These are phyloP conservation scores for Morinoia aosen DNA, from an alignment of 2,888 invertebrate species.

Conservation along the genomic window DNA sequence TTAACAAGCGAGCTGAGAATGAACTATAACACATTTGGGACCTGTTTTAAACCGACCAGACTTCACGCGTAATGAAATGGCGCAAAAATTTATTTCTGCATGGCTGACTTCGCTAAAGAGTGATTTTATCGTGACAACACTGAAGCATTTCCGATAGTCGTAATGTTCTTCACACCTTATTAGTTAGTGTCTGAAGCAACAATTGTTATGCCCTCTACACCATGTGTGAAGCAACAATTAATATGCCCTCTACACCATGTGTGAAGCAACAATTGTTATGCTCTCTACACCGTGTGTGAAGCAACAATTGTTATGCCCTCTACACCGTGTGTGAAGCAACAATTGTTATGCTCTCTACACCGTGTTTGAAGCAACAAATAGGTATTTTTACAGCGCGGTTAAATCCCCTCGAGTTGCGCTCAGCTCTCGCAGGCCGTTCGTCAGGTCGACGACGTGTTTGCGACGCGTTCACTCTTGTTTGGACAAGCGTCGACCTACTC, in stretches of 20 bases:
- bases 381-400: background rate
- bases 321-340: background rate
- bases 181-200: background rate
- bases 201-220: too few species aligned
- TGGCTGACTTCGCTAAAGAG: background rate
- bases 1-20: background rate
- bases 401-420: background rate
- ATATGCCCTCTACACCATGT: background rate
- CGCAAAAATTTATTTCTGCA: background rate
- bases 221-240: background rate
- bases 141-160: background rate
- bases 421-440: background rate
- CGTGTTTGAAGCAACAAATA: background rate
- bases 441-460: background rate
- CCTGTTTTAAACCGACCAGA: background rate
- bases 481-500: background rate
- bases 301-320: background rate
- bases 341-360: background rate
- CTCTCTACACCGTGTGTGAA: background rate
- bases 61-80: background rate
- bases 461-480: constrained; percentile 32
- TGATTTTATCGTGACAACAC: too few species aligned
- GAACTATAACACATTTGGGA: background rate
- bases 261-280: too few species aligned
- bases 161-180: background rate